A percentile compares a stretch with the other conserved stretches of the same genome.
phyloP scores from a whole-genome alignment of 2,797 vertebrate genomes.

The Caiman crocodilus region DNA sequence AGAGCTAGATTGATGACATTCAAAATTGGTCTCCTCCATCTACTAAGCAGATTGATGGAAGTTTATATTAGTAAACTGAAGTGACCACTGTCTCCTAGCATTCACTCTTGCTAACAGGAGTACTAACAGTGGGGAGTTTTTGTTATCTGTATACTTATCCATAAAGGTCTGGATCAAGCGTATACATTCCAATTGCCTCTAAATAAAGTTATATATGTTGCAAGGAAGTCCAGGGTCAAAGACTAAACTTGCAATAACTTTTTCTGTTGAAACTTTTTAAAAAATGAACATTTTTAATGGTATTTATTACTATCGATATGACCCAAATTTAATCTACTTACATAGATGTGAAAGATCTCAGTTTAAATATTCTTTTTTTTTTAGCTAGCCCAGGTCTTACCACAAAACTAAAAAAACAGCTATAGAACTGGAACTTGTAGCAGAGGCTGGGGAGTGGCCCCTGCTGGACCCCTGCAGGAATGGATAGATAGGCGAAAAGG shows the following conservation, averaged over 20 bases:
- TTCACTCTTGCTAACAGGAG: not conserved
- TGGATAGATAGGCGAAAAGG: no score
- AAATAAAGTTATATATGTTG: not conserved
- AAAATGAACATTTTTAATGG: no score
- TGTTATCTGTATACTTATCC: not conserved
- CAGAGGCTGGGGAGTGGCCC: no score
- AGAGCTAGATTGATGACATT: not conserved
- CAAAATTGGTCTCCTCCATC: not conserved
- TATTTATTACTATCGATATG: not conserved
- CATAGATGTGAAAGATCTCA: not conserved
- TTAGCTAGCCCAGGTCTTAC: no score
- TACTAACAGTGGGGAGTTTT: not conserved
- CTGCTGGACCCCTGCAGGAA: no score
- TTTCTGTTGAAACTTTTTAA: no score
- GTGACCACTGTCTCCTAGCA: not conserved
- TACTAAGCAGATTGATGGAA: rapidly evolving
- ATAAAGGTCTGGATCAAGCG: not conserved
- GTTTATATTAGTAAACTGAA: not conserved
- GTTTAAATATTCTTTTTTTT: not conserved
- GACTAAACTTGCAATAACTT: no score
- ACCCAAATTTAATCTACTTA: not conserved
- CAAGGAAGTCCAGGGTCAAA: not conserved
- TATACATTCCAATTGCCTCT: rapidly evolving
- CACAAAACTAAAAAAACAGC: no score
- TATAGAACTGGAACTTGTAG: no score